Evolutionary conservation across 2,888 invertebrate genomes (phyloP).

Genomic region (Crossocerus cetratus): DNA sequence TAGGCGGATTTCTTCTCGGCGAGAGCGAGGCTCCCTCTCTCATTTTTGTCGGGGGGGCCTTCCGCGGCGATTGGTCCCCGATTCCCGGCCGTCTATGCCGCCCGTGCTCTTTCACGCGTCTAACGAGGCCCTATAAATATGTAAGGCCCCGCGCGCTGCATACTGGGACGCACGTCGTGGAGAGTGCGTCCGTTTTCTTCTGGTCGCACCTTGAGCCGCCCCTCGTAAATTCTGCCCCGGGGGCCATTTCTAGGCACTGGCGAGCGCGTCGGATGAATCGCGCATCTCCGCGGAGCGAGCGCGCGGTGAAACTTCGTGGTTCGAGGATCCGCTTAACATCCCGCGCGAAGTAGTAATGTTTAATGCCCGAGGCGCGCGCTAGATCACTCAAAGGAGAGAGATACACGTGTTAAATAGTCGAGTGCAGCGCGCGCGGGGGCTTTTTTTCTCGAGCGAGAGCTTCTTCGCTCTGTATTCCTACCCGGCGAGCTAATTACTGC

Average conservation of each 20-base stretch:
- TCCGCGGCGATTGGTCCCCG: conserved; percentile 46
- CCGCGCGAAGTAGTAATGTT: conserved; percentile 16
- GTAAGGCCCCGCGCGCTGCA: conserved; percentile 10
- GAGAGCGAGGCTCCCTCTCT: too few species aligned
- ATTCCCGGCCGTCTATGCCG: conserved; percentile 43
- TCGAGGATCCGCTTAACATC: not conserved
- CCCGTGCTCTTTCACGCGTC: conserved; percentile 14
- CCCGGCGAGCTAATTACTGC: too few species aligned
- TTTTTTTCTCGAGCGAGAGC: too few species aligned
- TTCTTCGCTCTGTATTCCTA: too few species aligned
- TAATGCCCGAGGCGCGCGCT: conserved; percentile 8
- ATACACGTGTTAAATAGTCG: conserved; percentile 7
- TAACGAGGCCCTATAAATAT: conserved; percentile 24
- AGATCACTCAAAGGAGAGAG: conserved; percentile 24
- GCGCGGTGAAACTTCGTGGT: conserved; percentile 1
- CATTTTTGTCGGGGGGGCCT: too few species aligned
- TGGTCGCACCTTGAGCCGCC: not conserved
- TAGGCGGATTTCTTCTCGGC: too few species aligned
- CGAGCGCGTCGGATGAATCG: not conserved
- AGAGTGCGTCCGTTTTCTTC: not conserved
- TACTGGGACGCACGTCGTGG: conserved; percentile 32
- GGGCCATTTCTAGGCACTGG: not conserved
- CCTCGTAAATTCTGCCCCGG: too few species aligned
- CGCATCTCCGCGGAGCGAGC: not conserved
- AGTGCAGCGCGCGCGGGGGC: not conserved